Evolutionary conservation across 2,888 invertebrate species (phyloP).

Genomic region (Anthrax anthrax): DNA sequence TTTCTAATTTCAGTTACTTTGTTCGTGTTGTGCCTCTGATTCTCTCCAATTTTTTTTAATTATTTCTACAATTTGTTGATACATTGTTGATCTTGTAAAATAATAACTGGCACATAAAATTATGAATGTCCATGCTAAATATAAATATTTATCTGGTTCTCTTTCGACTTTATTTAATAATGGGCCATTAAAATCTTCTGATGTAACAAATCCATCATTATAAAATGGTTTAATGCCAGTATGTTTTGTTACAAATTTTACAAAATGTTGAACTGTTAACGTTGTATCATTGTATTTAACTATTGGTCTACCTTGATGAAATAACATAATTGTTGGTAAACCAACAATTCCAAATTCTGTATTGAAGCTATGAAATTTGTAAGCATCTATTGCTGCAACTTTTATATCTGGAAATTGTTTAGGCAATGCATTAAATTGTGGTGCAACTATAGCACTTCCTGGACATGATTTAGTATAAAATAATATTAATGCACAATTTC

Average conservation of each 20-base stretch:
- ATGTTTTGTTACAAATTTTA: conserved; percentile 59
- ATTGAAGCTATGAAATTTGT: conserved; percentile 68
- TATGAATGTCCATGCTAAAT: conserved; percentile 76
- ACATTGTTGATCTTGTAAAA: conserved; percentile 61
- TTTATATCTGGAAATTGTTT: conserved; percentile 74
- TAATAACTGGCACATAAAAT: conserved; percentile 57
- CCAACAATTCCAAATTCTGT: conserved; percentile 85
- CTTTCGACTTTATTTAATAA: conserved; percentile 60
- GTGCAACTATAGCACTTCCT: conserved; percentile 80
- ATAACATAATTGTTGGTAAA: conserved; percentile 74
- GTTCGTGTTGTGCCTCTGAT: conserved; percentile 46
- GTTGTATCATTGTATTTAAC: conserved; percentile 73
- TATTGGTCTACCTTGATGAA: conserved; percentile 76
- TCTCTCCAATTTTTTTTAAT: conserved; percentile 79
- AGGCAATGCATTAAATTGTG: conserved; percentile 79
- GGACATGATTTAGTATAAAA: conserved; percentile 85
- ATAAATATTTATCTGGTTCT: conserved; percentile 67
- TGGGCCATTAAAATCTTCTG: conserved; percentile 66
- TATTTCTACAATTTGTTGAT: conserved; percentile 67
- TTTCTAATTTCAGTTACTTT: too few relatives aligned
- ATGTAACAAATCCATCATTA: conserved; percentile 51
- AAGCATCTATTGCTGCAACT: conserved; percentile 81
- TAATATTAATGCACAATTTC: conserved; percentile 61
- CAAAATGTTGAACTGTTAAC: conserved; percentile 63
- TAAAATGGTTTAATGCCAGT: conserved; percentile 50